Percentiles rank a stretch among this genome's conserved stretches.
Conservation (phyloP, 2,797 vertebrate genomes). For the Morus bassanus region DNA sequence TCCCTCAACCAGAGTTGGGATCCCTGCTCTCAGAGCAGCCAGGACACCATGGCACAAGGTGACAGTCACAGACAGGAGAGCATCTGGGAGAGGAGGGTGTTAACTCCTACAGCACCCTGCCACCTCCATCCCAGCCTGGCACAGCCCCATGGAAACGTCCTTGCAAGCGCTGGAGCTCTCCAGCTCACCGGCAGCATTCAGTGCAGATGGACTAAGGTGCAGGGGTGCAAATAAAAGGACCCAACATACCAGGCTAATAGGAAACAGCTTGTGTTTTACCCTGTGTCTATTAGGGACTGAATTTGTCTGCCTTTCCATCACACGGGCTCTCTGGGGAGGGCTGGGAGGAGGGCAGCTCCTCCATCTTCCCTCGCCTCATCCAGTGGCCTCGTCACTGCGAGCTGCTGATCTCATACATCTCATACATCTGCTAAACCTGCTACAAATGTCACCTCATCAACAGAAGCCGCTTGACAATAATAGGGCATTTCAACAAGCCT, state of each 20-base stretch:
- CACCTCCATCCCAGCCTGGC: background rate
- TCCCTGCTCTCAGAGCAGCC: background rate
- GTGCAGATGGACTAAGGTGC: background rate
- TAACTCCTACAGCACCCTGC: background rate
- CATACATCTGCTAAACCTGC: conserved; percentile 47
- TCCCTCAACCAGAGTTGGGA: background rate
- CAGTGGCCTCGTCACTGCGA: background rate
- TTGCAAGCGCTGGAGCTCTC: background rate
- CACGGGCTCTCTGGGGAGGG: background rate
- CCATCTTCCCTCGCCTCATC: background rate
- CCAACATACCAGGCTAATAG: background rate
- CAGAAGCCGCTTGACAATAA: conserved; percentile 27
- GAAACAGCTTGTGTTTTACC: background rate
- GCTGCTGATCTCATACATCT: conserved; percentile 47
- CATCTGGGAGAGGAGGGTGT: background rate
- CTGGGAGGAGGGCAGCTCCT: background rate
- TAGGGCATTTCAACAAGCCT: conserved; percentile 47
- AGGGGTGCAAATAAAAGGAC: background rate
- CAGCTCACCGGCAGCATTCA: background rate
- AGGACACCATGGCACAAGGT: background rate
- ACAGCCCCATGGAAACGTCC: rapidly evolving
- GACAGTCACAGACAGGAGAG: background rate
- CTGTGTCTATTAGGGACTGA: background rate
- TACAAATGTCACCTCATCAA: conserved; percentile 49
- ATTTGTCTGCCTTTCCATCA: background rate